Percentiles rank a stretch among this genome's conserved stretches.
Evolutionary conservation across 2,888 invertebrate genomes (phyloP).

Genomic region (Nudaria mundana): DNA sequence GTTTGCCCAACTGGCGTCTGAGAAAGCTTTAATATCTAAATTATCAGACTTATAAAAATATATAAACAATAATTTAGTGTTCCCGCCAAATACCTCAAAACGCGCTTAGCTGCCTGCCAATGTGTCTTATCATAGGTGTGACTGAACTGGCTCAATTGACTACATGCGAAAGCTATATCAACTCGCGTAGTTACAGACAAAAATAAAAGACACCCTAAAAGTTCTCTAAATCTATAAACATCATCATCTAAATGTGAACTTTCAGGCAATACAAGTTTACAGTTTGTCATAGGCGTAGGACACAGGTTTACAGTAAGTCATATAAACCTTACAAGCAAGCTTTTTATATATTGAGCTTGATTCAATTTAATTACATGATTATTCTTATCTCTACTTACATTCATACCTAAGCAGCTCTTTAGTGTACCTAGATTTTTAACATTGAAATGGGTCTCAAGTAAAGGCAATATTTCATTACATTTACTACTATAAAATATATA

Average conservation of each 20-base stretch:
- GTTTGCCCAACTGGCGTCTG: constrained; percentile 3
- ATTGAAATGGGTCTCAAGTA: background rate
- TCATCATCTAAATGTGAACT: too few relatives aligned
- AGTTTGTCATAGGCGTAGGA: too few relatives aligned
- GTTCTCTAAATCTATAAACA: too few relatives aligned
- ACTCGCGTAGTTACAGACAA: too few relatives aligned
- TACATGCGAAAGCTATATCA: background rate
- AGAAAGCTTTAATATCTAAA: constrained; percentile 1
- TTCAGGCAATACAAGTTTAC: too few relatives aligned
- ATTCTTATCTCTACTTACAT: background rate
- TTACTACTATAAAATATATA: background rate
- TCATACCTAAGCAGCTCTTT: background rate
- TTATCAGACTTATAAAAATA: constrained; percentile 1
- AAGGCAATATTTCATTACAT: background rate
- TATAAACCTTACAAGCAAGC: too few relatives aligned
- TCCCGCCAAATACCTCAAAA: background rate
- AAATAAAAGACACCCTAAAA: too few relatives aligned
- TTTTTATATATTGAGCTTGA: background rate
- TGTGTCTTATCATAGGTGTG: too few relatives aligned
- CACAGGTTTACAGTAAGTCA: too few relatives aligned
- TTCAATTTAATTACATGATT: background rate
- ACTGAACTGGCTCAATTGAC: too few relatives aligned
- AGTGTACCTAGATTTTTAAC: background rate
- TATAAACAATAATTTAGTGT: background rate
- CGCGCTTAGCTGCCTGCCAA: background rate